Evolutionary conservation across 1,140 invertebrate species (phyloP).

Genomic region (Zelostemma sp.): DNA sequence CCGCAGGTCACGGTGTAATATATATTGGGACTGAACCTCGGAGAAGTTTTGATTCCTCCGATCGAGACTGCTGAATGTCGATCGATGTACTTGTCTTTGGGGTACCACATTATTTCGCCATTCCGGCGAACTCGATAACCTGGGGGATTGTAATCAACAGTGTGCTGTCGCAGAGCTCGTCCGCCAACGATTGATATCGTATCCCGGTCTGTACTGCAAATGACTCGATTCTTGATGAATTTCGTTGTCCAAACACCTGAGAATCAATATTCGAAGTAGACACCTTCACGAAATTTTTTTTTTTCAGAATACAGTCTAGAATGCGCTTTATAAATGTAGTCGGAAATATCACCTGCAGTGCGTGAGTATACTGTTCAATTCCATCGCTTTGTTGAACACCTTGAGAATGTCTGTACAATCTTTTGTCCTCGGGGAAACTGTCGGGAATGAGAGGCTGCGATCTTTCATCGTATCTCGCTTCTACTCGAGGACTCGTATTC

Average conservation of each 20-base stretch:
- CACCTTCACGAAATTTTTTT: too few species aligned
- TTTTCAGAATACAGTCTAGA: too few species aligned
- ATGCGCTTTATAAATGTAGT: neutral
- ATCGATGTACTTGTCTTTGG: conserved; percentile 56
- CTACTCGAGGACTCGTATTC: conserved; percentile 46
- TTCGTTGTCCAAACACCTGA: conserved; percentile 53
- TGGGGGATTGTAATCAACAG: conserved; percentile 44
- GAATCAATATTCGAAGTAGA: neutral
- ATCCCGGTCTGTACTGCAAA: conserved; percentile 37
- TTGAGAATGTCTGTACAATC: conserved; percentile 52
- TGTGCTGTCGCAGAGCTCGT: conserved; percentile 25
- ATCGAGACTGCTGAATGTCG: conserved; percentile 76
- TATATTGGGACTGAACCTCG: conserved; percentile 52
- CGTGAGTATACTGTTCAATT: conserved; percentile 32
- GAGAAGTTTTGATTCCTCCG: conserved; percentile 70
- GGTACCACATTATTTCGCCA: conserved; percentile 63
- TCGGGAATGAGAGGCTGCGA: conserved; percentile 56
- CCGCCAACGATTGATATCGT: conserved; percentile 30
- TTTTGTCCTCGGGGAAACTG: conserved; percentile 59
- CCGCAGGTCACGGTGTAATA: conserved; percentile 52
- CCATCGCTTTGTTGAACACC: conserved; percentile 33
- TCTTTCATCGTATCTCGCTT: conserved; percentile 54
- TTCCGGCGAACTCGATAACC: conserved; percentile 61
- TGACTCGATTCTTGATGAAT: conserved; percentile 42
- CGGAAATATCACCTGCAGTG: conserved; percentile 39